Percentiles rank a stretch among this genome's conserved stretches.
These are phyloP conservation scores for Salvator merianae DNA, from an alignment of 2,113 vertebrate species.

Conservation along the genomic window DNA sequence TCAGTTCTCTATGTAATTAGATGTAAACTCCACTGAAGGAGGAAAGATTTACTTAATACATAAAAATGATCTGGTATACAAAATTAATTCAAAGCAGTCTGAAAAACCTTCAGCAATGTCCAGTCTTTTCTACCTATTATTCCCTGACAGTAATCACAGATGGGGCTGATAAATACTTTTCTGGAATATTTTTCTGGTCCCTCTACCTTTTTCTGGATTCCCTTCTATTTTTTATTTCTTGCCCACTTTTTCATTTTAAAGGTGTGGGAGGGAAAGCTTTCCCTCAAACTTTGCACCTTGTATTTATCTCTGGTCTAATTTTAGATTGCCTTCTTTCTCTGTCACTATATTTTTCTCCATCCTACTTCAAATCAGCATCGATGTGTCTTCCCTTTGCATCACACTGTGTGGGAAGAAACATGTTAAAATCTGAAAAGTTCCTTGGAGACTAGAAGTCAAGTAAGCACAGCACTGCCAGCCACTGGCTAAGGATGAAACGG, in stretches of 20 bases:
- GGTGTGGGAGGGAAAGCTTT: not conserved
- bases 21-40: not conserved
- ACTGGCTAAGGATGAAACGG: not conserved
- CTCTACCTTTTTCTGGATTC: not conserved
- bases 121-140: not conserved
- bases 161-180: slow-evolving; percentile 2
- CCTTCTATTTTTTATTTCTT: not conserved
- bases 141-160: not conserved
- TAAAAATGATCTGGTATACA: not conserved
- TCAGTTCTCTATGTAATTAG: not conserved
- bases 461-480: not conserved
- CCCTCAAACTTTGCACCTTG: not conserved
- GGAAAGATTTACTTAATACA: not conserved
- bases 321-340: slow-evolving; percentile 1
- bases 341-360: not conserved
- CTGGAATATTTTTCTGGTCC: not conserved
- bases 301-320: fast-evolving
- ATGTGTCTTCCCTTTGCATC: not conserved
- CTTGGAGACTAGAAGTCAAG: not conserved
- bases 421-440: not conserved
- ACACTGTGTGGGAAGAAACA: not conserved
- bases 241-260: not conserved
- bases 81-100: not conserved
- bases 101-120: not conserved
- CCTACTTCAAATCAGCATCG: not conserved